These are phyloP conservation scores for Nesidiocoris tenuis DNA, from an alignment of 2,888 invertebrate genomes.

Conservation along the genomic window DNA sequence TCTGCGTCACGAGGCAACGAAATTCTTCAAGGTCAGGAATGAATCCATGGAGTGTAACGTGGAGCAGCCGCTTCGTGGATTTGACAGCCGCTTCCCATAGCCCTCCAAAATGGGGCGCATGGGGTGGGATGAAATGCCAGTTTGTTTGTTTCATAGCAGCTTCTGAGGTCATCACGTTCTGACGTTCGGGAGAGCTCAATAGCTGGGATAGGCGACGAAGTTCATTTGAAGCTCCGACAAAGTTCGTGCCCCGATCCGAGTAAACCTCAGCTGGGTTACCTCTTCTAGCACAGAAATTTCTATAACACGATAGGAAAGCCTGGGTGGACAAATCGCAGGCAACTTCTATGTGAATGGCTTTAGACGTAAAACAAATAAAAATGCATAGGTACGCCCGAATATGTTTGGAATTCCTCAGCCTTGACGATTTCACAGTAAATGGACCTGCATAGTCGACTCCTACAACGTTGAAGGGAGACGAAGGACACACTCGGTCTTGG, in stretches of 20 bases:
- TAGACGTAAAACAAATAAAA: background rate
- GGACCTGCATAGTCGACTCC: background rate
- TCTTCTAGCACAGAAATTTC: background rate
- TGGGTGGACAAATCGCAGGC: background rate
- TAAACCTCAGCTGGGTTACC: background rate
- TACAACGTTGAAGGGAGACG: background rate
- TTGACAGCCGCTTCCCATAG: background rate
- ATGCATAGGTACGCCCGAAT: background rate
- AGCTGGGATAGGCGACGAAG: background rate
- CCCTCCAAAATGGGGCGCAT: background rate
- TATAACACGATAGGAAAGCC: background rate
- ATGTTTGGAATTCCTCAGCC: background rate
- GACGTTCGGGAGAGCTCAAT: background rate
- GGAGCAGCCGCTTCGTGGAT: background rate
- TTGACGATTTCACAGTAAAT: background rate
- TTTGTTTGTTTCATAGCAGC: background rate
- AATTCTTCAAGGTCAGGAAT: background rate
- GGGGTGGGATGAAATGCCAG: background rate
- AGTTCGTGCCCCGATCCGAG: background rate
- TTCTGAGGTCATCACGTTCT: background rate
- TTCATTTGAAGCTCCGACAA: background rate
- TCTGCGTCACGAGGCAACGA: background rate
- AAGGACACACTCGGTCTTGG: background rate
- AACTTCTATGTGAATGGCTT: background rate
- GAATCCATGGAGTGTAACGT: background rate